Evolutionary conservation across 1,140 invertebrate species (phyloP), one percentile per base, ranked within the genome.

Genomic region (Drepana arcuata): DNA sequence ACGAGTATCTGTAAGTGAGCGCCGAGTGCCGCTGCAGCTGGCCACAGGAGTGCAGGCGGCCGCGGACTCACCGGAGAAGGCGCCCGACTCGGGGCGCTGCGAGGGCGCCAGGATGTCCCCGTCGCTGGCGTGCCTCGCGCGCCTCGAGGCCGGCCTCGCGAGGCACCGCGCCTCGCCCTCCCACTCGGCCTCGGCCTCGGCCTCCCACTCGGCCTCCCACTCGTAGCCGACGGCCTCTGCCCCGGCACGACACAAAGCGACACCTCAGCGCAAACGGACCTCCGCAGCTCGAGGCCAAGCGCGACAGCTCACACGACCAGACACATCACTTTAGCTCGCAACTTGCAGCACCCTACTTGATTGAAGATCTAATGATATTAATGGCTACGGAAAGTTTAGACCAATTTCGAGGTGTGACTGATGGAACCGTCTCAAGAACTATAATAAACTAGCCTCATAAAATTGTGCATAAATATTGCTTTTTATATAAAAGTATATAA

Each of bases 191-290:
- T n/a, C n/a, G n/a, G n/a, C n/a, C n/a, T n/a, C n/a, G n/a, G n/a
- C n/a, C n/a, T n/a, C n/a, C n/a, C 68, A 70, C 13, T 52, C 64
- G 5, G 60, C 58, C 10, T 61, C 63, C 4, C 56, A 57, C 2
- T 65, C 65, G 43, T 72, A 73, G 14, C 67, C 66, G 3, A 68
- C 59, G 4, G 67, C 48, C 37, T 75, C 74, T 79, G 15, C 23
- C 23, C 12, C 26, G n/a, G n/a, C n/a, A n/a, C n/a, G n/a, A n/a
- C n/a, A n/a, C n/a, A n/a, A n/a, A n/a, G n/a, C n/a, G n/a, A n/a
- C n/a, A n/a, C n/a, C n/a, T n/a, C n/a, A n/a, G n/a, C n/a, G n/a
- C n/a, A n/a, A n/a, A n/a, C n/a, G n/a, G n/a, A n/a, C n/a, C n/a
- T n/a, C n/a, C n/a, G n/a, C n/a, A n/a, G n/a, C n/a, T n/a, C n/a